phyloP scores from a whole-genome alignment of 2,113 vertebrate genomes.

The Plecturocebus donacophilus region DNA sequence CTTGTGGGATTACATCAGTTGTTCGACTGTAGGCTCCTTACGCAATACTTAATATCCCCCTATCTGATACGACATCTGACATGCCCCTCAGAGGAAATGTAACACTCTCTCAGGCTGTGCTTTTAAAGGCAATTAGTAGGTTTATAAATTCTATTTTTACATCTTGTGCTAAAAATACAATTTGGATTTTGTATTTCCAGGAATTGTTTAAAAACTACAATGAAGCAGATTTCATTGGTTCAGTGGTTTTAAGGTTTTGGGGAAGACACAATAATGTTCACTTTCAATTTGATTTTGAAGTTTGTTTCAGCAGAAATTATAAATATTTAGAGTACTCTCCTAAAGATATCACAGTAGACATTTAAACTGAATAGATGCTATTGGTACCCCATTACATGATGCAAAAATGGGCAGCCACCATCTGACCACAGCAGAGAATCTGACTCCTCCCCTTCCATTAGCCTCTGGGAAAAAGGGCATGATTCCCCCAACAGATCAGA shows the following conservation, averaged over 20 bases:
- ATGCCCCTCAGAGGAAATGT: background rate
- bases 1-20: background rate
- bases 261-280: background rate
- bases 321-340: background rate
- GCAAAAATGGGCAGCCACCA: background rate
- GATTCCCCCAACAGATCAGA: background rate
- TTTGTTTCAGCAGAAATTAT: background rate
- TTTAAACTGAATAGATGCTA: background rate
- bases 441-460: background rate
- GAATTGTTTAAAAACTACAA: background rate
- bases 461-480: background rate
- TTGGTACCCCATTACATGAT: background rate
- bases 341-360: background rate
- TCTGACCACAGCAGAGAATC: background rate
- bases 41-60: background rate
- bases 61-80: background rate
- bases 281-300: slow-evolving; percentile 2
- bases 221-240: background rate
- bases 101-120: background rate
- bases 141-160: background rate
- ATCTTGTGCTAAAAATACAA: background rate
- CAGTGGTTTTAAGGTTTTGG: background rate
- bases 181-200: background rate
- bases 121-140: background rate
- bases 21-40: background rate